Percentiles rank a stretch among this genome's conserved stretches.
Conservation (phyloP, 2,113 vertebrate genomes). For the Nerophis ophidion region DNA sequence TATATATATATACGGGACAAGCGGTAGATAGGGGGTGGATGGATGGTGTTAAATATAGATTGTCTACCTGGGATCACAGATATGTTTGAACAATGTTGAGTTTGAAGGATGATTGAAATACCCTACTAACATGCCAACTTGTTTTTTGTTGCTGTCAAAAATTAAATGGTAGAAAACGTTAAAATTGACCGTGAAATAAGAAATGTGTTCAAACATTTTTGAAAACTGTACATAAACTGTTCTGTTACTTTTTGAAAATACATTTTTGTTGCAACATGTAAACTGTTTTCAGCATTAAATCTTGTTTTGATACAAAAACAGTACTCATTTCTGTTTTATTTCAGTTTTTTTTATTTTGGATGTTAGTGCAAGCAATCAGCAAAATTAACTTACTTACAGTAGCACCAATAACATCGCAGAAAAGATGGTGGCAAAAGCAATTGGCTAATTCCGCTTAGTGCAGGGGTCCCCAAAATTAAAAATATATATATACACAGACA, state of each 20-base stretch:
- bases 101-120: background rate
- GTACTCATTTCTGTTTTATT: constrained; percentile 13
- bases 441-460: too few relatives aligned
- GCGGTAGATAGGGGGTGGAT: too few relatives aligned
- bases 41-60: constrained; percentile 46
- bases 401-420: too few relatives aligned
- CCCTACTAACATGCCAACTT: constrained; percentile 1
- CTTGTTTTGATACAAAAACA: constrained; percentile 38
- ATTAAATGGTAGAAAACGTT: background rate
- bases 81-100: background rate
- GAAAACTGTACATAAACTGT: constrained; percentile 32
- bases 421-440: too few relatives aligned
- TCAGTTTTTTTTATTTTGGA: background rate
- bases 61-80: constrained; percentile 25
- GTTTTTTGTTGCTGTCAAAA: background rate
- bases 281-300: constrained; percentile 55
- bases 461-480: too few relatives aligned
- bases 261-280: constrained; percentile 28
- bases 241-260: background rate
- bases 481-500: too few relatives aligned
- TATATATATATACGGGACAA: too few relatives aligned
- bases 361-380: too few relatives aligned
- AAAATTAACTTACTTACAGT: too few relatives aligned
- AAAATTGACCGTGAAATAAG: constrained; percentile 17
- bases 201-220: constrained; percentile 20